A percentile compares a stretch with the other conserved stretches of the same genome.
Conservation (phyloP, 2,888 invertebrate species). For the Limnephilus lunatus region DNA sequence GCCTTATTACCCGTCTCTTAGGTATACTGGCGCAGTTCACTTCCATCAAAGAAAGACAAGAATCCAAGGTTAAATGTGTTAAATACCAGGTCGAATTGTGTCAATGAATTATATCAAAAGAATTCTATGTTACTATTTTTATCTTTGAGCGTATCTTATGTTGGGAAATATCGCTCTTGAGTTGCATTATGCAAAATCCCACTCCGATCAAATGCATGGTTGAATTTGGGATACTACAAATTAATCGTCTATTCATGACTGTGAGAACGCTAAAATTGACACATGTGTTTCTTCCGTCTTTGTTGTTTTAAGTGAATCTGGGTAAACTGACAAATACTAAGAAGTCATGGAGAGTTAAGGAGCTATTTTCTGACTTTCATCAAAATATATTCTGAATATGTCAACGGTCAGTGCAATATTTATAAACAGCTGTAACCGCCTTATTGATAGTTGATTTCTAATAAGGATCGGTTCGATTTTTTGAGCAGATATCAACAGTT, state of each 20-base stretch:
- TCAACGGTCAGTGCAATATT: neutral
- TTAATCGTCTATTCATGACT: neutral
- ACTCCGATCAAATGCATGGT: neutral
- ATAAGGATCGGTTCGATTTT: neutral
- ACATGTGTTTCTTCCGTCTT: neutral
- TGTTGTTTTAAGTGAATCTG: neutral
- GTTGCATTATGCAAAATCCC: neutral
- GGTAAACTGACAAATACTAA: neutral
- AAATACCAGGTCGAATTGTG: conserved; percentile 2
- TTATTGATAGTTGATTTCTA: neutral
- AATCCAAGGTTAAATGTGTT: neutral
- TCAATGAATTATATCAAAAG: conserved; percentile 2
- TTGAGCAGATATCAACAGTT: neutral
- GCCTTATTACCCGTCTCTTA: neutral
- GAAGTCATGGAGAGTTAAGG: neutral
- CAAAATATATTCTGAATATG: neutral
- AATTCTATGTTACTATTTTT: neutral
- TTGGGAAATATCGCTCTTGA: neutral
- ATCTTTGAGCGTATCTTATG: neutral
- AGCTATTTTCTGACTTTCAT: neutral
- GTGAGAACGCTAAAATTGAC: neutral
- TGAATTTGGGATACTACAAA: neutral
- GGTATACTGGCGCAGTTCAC: neutral
- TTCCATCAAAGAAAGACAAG: conserved; percentile 2
- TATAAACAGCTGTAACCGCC: neutral